These are phyloP conservation scores for Rhombomys opimus DNA, from an alignment of 2,113 vertebrate species.

Conservation along the genomic window DNA sequence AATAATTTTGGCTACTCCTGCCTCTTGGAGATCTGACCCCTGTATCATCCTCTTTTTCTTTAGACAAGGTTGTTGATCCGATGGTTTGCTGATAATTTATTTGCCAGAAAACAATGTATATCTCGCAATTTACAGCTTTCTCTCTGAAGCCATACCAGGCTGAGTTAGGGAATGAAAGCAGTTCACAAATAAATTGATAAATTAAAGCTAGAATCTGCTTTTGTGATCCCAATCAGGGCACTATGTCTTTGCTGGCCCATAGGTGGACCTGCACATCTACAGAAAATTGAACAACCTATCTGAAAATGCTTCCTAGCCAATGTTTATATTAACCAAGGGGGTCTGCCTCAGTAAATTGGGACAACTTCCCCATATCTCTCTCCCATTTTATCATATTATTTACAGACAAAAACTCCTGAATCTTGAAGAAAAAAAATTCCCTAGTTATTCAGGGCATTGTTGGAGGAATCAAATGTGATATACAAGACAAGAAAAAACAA, in stretches of 20 bases:
- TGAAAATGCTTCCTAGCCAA: not conserved
- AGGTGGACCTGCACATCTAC: not conserved
- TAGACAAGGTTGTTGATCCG: not conserved
- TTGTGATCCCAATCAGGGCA: not conserved
- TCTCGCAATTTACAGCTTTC: not conserved
- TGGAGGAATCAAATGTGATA: not conserved
- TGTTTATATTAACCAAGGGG: not conserved
- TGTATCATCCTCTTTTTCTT: not conserved
- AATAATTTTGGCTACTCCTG: not conserved
- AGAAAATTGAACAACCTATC: not conserved
- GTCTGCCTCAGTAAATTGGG: slow-evolving; percentile 2
- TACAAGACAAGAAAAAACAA: not conserved
- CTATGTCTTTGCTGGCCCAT: not conserved
- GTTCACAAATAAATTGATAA: not conserved
- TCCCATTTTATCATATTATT: not conserved
- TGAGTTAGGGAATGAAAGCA: not conserved
- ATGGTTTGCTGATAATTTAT: not conserved
- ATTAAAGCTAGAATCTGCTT: not conserved
- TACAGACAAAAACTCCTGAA: not conserved
- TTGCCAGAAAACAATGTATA: slow-evolving; percentile 29
- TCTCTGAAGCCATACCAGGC: not conserved
- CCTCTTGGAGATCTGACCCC: not conserved
- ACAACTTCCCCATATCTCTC: not conserved
- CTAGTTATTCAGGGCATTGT: not conserved
- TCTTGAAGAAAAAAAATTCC: not conserved